A percentile compares a stretch with the other conserved stretches of the same genome.
These are phyloP conservation scores for Motacilla alba DNA, from an alignment of 2,113 vertebrate genomes.

Conservation along the genomic window DNA sequence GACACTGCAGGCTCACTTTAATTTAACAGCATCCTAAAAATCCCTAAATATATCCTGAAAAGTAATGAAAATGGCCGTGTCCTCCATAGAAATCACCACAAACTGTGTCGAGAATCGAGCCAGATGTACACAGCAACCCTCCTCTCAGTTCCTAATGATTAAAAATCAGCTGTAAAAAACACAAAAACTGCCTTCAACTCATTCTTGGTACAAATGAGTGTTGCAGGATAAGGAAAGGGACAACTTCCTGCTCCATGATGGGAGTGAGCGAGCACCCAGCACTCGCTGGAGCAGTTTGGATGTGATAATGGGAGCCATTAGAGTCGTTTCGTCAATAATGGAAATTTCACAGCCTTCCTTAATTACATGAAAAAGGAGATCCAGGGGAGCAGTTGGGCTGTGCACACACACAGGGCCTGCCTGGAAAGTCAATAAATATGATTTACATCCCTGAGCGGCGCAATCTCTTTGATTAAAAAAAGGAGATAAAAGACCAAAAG, in stretches of 20 bases:
- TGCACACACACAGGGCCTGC: not conserved
- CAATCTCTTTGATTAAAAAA: not conserved
- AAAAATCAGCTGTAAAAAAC: not conserved
- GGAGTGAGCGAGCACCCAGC: not conserved
- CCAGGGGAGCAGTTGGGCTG: not conserved
- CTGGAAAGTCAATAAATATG: not conserved
- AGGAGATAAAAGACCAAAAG: not conserved
- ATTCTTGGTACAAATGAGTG: not conserved
- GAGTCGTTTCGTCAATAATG: not conserved
- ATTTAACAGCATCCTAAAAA: not conserved
- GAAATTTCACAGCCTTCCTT: not conserved
- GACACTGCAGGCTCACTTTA: not conserved
- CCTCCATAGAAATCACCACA: not conserved
- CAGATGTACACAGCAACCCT: not conserved
- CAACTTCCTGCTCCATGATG: not conserved
- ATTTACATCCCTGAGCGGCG: not conserved
- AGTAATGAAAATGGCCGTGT: not conserved
- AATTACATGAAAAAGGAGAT: not conserved
- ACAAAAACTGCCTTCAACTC: not conserved
- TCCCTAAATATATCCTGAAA: not conserved
- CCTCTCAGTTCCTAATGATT: not conserved
- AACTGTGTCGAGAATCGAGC: not conserved
- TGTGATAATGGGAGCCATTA: not conserved
- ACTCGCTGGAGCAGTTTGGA: not conserved
- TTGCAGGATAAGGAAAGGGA: not conserved